Percentiles rank a stretch among this genome's conserved stretches.
Evolutionary conservation across 1,140 invertebrate species (phyloP).

Genomic region (Babylonia areolata): DNA sequence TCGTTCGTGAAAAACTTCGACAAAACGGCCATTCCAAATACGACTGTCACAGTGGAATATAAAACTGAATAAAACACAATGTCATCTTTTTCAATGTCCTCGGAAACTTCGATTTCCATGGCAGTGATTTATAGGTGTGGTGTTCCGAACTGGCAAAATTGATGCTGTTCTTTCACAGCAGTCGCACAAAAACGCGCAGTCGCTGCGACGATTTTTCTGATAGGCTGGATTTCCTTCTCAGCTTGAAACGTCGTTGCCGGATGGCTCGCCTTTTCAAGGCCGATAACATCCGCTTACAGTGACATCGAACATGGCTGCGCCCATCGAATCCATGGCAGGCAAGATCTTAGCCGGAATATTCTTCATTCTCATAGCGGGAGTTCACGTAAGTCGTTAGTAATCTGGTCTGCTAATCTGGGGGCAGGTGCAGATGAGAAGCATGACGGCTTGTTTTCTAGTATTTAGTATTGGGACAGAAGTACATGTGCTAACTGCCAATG

Average conservation of each 20-base stretch:
- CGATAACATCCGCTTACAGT: constrained; percentile 12
- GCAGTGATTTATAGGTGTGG: not conserved
- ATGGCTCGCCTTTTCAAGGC: not conserved
- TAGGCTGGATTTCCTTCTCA: not conserved
- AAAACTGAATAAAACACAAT: constrained; percentile 72
- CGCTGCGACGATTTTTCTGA: not conserved
- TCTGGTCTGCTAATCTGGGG: not conserved
- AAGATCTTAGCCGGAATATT: constrained; percentile 29
- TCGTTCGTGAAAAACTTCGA: constrained; percentile 74
- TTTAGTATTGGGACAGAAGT: not conserved
- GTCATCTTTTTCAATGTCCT: constrained; percentile 67
- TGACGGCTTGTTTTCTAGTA: not conserved
- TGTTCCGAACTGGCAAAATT: not conserved
- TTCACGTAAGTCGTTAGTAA: constrained; percentile 23
- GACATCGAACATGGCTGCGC: constrained; percentile 36
- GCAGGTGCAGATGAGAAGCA: not conserved
- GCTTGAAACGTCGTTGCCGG: constrained; percentile 21
- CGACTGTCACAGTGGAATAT: constrained; percentile 71
- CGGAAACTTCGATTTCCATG: constrained; percentile 60
- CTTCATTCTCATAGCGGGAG: constrained; percentile 26
- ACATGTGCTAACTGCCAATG: not conserved
- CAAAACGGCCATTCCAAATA: constrained; percentile 73
- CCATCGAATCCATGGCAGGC: constrained; percentile 18
- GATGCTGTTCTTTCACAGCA: not conserved
- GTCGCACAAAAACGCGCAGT: not conserved